phyloP scores from a whole-genome alignment of 1,140 invertebrate genomes.

The Drosophila kanapiae region DNA sequence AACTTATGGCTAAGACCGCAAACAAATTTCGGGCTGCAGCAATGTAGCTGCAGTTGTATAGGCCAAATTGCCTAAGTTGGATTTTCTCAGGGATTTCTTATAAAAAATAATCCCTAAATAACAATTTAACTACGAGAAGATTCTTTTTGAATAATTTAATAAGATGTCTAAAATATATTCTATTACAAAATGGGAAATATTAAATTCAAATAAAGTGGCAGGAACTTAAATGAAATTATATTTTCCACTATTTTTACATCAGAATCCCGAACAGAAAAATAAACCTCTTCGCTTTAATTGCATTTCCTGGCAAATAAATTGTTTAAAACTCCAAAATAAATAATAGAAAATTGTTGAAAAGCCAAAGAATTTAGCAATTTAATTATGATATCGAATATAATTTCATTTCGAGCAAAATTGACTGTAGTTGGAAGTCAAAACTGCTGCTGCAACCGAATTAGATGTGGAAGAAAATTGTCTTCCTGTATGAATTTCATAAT shows the following conservation, averaged over 20 bases:
- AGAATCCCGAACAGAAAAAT: too few relatives aligned
- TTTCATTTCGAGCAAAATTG: conserved; percentile 1
- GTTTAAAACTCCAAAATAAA: background rate
- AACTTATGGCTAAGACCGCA: conserved; percentile 83
- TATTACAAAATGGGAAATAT: too few relatives aligned
- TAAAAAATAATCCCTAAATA: too few relatives aligned
- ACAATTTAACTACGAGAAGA: too few relatives aligned
- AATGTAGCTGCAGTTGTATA: conserved; percentile 38
- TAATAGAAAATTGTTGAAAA: background rate
- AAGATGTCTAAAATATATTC: too few relatives aligned
- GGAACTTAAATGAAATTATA: too few relatives aligned
- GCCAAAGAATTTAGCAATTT: background rate
- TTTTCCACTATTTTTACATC: too few relatives aligned
- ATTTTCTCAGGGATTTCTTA: background rate
- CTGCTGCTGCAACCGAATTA: conserved; percentile 66
- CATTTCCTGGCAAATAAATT: background rate
- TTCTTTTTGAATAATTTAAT: too few relatives aligned
- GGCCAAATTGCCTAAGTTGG: conserved; percentile 1
- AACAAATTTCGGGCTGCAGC: conserved; percentile 79
- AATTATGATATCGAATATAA: background rate
- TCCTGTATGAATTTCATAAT: conserved; percentile 85
- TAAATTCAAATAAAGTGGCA: too few relatives aligned
- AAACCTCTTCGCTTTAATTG: too few relatives aligned
- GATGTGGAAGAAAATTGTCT: conserved; percentile 84
- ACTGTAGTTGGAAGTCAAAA: conserved; percentile 25